These are phyloP conservation scores for Leucozona laternaria DNA, from an alignment of 2,888 invertebrate genomes.

Conservation along the genomic window DNA sequence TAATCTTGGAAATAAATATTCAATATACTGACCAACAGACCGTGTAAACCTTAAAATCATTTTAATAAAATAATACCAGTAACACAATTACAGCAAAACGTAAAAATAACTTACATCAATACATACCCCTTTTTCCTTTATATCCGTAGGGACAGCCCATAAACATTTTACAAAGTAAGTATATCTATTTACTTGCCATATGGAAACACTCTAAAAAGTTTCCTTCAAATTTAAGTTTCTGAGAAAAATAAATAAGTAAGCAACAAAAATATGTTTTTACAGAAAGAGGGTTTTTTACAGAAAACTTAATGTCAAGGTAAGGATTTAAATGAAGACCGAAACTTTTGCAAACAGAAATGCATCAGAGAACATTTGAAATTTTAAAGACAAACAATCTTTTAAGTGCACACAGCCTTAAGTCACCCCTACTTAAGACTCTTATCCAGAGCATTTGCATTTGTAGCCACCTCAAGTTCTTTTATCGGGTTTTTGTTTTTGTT, in stretches of 20 bases:
- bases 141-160: neutral
- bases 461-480: conserved; percentile 48
- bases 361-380: neutral
- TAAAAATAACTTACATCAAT: no score
- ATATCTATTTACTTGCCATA: neutral
- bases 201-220: neutral
- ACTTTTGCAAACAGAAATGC: conserved; percentile 1
- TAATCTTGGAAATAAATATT: no score
- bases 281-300: neutral
- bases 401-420: conserved; percentile 30
- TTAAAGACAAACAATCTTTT: conserved; percentile 25
- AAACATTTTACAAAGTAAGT: neutral
- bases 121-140: no score
- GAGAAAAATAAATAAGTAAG: neutral
- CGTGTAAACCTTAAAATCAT: no score
- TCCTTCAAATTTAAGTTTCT: neutral
- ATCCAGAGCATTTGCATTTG: conserved; percentile 62
- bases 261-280: neutral
- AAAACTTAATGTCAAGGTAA: neutral
- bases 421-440: conserved; percentile 34
- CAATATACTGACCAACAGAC: no score
- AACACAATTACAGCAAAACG: no score
- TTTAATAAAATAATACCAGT: no score
- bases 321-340: neutral
- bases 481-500: conserved; percentile 43